Conservation (phyloP, 2,888 invertebrate species). For the Agrotis puta region DNA sequence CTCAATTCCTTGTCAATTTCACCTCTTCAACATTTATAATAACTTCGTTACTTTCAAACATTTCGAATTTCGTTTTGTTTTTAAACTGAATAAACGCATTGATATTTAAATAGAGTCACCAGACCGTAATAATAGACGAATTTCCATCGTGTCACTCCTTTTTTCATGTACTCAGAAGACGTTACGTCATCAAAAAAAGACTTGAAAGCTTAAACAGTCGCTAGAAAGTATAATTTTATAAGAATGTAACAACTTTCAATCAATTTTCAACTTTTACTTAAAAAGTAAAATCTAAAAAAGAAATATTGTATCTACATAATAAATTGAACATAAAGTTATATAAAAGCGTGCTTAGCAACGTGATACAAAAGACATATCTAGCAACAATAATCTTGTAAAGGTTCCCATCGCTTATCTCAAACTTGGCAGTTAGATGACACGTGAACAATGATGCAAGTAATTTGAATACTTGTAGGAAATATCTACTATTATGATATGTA, state of each 20-base stretch:
- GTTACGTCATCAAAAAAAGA: slow-evolving; percentile 16
- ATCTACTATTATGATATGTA: slow-evolving; percentile 31
- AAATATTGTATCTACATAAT: not conserved
- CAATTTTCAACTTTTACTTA: not conserved
- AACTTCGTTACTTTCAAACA: not conserved
- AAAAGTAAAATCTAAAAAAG: not conserved
- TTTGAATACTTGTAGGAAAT: slow-evolving; percentile 49
- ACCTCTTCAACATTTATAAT: slow-evolving; percentile 2
- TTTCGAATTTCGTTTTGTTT: slow-evolving; percentile 17
- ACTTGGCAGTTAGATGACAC: slow-evolving; percentile 38
- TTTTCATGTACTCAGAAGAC: slow-evolving; percentile 1
- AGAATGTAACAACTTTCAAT: not conserved
- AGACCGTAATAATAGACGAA: slow-evolving; percentile 15
- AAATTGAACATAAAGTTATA: not conserved
- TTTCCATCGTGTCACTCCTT: not conserved
- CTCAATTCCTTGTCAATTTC: slow-evolving; percentile 12
- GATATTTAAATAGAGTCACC: slow-evolving; percentile 14
- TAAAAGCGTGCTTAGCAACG: slow-evolving; percentile 18
- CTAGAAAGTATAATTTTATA: slow-evolving; percentile 19
- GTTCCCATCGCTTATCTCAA: slow-evolving; percentile 47
- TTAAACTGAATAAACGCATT: slow-evolving; percentile 2
- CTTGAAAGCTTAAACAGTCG: not conserved
- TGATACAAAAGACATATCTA: slow-evolving; percentile 10
- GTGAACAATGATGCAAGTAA: slow-evolving; percentile 47
- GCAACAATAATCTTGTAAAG: slow-evolving; percentile 38